Evolutionary conservation across 2,888 invertebrate species (phyloP), one percentile per base, ranked within the genome.

Genomic region (Macrostomum cliftonense): DNA sequence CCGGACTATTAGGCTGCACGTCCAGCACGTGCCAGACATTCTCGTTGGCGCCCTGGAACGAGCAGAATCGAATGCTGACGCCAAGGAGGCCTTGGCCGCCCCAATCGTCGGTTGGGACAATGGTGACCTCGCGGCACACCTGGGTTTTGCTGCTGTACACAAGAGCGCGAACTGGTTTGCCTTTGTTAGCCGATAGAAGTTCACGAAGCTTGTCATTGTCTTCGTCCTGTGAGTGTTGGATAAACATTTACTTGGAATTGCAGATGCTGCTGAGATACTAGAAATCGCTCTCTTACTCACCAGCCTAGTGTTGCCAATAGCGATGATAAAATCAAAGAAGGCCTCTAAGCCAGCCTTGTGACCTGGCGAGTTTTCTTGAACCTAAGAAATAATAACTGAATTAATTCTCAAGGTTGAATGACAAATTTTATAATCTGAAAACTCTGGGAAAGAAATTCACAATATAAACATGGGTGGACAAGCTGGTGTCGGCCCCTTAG

Each of bases 1-100:
- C 97, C 36, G 97, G 97, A 0, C 95, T 97, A 57, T 85, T 82
- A 14, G 93, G 88, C 72, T 93, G 83, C 5, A 97, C 87, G 71
- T 93, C 89, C 73, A 99, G 74, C 54, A 99, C 81, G 74, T 99
- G 95, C 97, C 97, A 97, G 9, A 97, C 95, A 74, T 93, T 95
- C 72, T 99, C 95, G 73, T 91, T 93, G 42, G 95, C 95, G 51
- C 95, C 93, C 74, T 97, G 93, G 73, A 99, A 99, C 0, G 95
- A 95, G 71, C 95, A 97, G 73, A 97, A 97, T 49, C 89, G 77
- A 62, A 97, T 95, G 68, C 91, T 93, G 55, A 97, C 89, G 39
- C 97, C 97, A 42, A 99, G 76, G 28, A 93, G 75, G 0, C 97
- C 97, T 68, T 93, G 91, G 0, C 97, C 97, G 53, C 95, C 97